Evolutionary conservation across 2,113 vertebrate genomes (phyloP).

Genomic region (Okapia johnstoni): DNA sequence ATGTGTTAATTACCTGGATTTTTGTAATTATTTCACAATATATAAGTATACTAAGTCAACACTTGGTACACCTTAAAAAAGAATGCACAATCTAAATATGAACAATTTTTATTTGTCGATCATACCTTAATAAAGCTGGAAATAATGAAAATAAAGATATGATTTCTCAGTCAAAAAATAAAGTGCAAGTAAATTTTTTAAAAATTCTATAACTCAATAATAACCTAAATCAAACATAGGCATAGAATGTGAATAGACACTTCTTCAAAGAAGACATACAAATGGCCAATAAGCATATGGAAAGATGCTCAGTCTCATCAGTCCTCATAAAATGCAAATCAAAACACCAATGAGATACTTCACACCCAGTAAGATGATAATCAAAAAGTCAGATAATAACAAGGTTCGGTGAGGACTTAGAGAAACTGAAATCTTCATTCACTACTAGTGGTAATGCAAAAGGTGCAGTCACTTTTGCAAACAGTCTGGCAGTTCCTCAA

Average conservation of each 20-base stretch:
- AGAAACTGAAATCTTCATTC: neutral
- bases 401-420: neutral
- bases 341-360: neutral
- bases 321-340: neutral
- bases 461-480: neutral
- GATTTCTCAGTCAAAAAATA: neutral
- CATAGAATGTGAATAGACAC: neutral
- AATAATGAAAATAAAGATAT: neutral
- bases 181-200: neutral
- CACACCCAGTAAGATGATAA: neutral
- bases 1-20: neutral
- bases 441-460: neutral
- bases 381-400: constrained; percentile 4
- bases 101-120: neutral
- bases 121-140: neutral
- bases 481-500: neutral
- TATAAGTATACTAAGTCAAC: neutral
- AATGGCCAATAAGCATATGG: neutral
- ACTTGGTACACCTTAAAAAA: neutral
- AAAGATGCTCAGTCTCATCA: neutral
- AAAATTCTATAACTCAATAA: neutral
- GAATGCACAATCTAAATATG: neutral
- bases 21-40: neutral
- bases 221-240: neutral
- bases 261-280: neutral